These are phyloP conservation scores for Zophobas morio DNA, from an alignment of 1,140 invertebrate species.

Conservation along the genomic window DNA sequence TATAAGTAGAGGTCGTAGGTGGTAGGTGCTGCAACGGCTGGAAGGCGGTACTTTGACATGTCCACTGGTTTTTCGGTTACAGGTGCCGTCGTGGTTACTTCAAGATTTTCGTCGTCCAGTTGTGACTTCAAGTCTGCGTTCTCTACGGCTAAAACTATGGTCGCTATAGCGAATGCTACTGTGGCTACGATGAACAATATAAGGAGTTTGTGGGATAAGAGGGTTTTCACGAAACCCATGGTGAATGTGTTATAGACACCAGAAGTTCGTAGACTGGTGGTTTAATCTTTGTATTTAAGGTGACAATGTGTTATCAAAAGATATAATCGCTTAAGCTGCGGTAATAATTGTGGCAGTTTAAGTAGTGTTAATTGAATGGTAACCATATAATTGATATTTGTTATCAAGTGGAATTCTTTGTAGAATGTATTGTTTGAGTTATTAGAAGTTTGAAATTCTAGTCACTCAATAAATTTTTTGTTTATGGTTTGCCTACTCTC, in stretches of 20 bases:
- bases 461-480: no score
- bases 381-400: no score
- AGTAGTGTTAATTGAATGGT: no score
- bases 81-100: constrained; percentile 16
- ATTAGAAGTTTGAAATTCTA: no score
- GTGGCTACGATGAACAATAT: constrained; percentile 53
- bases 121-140: constrained; percentile 49
- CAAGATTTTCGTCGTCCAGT: constrained; percentile 45
- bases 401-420: no score
- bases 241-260: neutral
- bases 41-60: constrained; percentile 62
- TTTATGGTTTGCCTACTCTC: no score
- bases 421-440: no score
- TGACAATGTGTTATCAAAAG: neutral
- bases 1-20: constrained; percentile 84
- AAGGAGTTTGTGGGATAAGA: constrained; percentile 56
- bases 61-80: constrained; percentile 32
- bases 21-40: constrained; percentile 77
- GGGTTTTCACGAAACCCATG: constrained; percentile 51
- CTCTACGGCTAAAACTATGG: constrained; percentile 55
- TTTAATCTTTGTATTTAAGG: no score
- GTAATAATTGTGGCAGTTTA: no score
- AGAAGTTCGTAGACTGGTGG: no score
- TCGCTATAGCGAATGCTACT: constrained; percentile 54
- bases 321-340: neutral